Evolutionary conservation across 2,113 vertebrate genomes (phyloP).

Genomic region (Corythaeola cristata): DNA sequence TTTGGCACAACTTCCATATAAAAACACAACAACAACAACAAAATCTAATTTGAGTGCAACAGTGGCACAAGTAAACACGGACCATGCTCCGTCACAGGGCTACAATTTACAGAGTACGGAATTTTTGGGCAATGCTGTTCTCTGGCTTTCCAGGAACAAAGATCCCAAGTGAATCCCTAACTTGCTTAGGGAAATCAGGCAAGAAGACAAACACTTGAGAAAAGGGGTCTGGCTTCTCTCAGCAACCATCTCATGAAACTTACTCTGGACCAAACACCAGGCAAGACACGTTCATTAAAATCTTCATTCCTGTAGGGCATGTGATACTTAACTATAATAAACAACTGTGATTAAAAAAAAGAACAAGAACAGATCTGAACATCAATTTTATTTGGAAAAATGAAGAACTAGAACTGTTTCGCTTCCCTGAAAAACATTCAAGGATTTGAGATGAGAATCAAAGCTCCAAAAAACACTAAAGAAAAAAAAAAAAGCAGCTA

Average conservation of each 20-base stretch:
- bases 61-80: neutral
- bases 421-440: neutral
- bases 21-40: neutral
- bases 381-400: neutral
- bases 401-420: neutral
- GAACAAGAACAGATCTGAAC: neutral
- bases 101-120: neutral
- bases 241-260: neutral
- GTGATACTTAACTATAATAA: fast-evolving
- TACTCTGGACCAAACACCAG: neutral
- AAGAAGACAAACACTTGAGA: neutral
- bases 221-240: neutral
- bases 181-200: neutral
- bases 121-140: neutral
- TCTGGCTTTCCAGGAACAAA: neutral
- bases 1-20: neutral
- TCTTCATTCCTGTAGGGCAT: neutral
- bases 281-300: neutral
- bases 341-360: neutral
- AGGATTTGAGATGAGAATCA: neutral
- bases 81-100: neutral
- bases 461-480: neutral
- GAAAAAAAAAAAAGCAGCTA: neutral
- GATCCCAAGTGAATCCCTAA: neutral
- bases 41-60: neutral